Percentiles rank a stretch among this genome's conserved stretches.
phyloP scores from a whole-genome alignment of 2,113 vertebrate species.

The Halichoeres trimaculatus region DNA sequence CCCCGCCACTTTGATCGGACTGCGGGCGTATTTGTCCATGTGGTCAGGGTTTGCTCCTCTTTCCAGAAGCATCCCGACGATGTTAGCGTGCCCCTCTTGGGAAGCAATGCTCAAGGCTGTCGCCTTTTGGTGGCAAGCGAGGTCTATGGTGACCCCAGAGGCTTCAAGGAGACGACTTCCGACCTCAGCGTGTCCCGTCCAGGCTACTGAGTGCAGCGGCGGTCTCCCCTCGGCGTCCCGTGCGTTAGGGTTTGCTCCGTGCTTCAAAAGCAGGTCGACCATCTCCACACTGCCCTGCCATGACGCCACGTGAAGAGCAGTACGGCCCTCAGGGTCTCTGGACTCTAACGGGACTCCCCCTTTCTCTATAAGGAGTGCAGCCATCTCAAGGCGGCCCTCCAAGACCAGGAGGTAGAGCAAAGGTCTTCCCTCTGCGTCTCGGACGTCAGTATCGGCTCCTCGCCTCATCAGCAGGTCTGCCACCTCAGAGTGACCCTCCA shows the following conservation, averaged over 20 bases:
- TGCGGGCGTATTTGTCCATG: conserved; percentile 82
- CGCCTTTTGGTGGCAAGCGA: conserved; percentile 83
- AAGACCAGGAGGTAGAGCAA: conserved; percentile 85
- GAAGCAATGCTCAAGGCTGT: conserved; percentile 85
- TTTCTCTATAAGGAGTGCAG: conserved; percentile 81
- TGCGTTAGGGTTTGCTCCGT: conserved; percentile 82
- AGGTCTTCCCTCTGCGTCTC: conserved; percentile 83
- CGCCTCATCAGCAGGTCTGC: conserved; percentile 82
- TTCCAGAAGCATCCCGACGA: conserved; percentile 81
- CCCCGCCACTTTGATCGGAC: conserved; percentile 82
- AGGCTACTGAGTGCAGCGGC: conserved; percentile 84
- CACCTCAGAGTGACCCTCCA: conserved; percentile 79
- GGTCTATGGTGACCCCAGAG: conserved; percentile 71
- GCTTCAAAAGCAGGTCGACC: conserved; percentile 76
- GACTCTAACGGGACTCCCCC: conserved; percentile 83
- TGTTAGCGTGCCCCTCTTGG: conserved; percentile 82
- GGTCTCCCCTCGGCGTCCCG: conserved; percentile 81
- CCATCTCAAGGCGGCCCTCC: conserved; percentile 77
- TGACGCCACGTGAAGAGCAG: conserved; percentile 83
- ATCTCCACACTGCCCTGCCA: conserved; percentile 83
- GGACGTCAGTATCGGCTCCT: conserved; percentile 82
- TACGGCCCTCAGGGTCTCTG: conserved; percentile 82
- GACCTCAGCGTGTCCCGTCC: conserved; percentile 80
- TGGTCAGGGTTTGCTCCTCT: conserved; percentile 81
- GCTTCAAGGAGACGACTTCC: conserved; percentile 74